A percentile compares a stretch with the other conserved stretches of the same genome.
Conservation (phyloP, 2,888 invertebrate genomes). For the Brenthis daphne region DNA sequence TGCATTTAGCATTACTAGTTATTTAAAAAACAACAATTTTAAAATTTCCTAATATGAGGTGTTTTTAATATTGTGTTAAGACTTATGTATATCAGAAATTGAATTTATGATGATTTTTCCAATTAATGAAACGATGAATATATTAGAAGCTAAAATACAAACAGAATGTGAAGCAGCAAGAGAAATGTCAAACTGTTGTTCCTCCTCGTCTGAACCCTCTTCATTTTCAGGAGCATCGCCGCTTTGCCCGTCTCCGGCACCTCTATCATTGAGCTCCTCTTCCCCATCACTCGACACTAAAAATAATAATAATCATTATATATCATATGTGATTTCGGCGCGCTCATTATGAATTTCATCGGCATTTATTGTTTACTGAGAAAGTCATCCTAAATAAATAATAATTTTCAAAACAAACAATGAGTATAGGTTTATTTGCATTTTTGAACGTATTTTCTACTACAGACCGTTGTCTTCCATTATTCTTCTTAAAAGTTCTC, state of each 20-base stretch:
- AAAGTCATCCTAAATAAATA: too few species aligned
- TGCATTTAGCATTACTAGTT: too few species aligned
- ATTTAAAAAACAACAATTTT: too few species aligned
- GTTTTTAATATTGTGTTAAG: too few species aligned
- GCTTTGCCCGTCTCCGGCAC: constrained; percentile 24
- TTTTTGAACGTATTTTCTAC: not conserved
- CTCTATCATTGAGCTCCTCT: constrained; percentile 25
- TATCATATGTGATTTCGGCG: too few species aligned
- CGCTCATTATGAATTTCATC: too few species aligned
- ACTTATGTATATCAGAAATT: too few species aligned
- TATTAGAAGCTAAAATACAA: constrained; percentile 36
- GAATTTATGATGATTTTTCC: too few species aligned
- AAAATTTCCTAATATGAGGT: too few species aligned
- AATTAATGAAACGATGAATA: too few species aligned
- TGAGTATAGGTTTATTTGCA: not conserved
- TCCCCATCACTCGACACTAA: constrained; percentile 31
- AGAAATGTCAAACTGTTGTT: constrained; percentile 64
- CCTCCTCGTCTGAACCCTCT: constrained; percentile 51
- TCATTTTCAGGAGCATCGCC: constrained; percentile 37
- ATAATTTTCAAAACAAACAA: constrained; percentile 9
- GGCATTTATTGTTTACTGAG: too few species aligned
- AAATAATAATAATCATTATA: not conserved
- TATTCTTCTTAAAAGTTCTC: constrained; percentile 47
- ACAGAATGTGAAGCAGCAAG: constrained; percentile 72
- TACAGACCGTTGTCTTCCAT: constrained; percentile 58